Base-by-base conservation (phyloP, 2,113 vertebrate species). In the Fulica atra region DNA sequence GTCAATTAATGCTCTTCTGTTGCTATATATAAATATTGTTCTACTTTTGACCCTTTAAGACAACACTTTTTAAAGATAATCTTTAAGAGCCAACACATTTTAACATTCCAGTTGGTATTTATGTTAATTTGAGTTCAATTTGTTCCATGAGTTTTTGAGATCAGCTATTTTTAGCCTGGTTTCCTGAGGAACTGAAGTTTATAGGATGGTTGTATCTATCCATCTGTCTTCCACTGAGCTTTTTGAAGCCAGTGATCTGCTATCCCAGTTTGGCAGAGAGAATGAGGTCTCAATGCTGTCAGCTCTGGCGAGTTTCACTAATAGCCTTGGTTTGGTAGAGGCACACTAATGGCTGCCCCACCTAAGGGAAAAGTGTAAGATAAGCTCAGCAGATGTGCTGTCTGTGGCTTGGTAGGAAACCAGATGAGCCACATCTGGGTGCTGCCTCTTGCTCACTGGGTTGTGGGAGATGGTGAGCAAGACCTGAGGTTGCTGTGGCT, bases 141-240 rank as follows among this genome's bases (percentile, higher is more conserved):
- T 11, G 16, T 96, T 97, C 92, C 12, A 54, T 80, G 69, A 78
- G 72, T 38, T 81, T 92, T 86, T 87, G 83, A 81, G 59, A 88
- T 86, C 35, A 91, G 86, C 44, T 96, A 93, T 96, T 89, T 95
- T 93, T 93, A 95, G 86, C 77, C 61, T 91, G 73, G 93, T 95
- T 97, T 97, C 93, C 93, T 13, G 77, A 96, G 94, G 96, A 97
- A 91, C 95, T 91, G 89, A 82, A 89, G 93, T 78, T 95, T 93
- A 89, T 89, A 56, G 61, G 38, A 79, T 93, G 42, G 48, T 69
- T 92, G 11, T 84, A 76, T 95, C 89, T 92, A 92, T 82, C 93
- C 84, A 89, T 95, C 86, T 95, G 94, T 91, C 81, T 89, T 96
- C 53, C 81, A 85, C 65, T 20, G 46, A 81, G 86, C 24, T 91